phyloP scores from a whole-genome alignment of 2,797 vertebrate genomes.

The Acanthis flammea region DNA sequence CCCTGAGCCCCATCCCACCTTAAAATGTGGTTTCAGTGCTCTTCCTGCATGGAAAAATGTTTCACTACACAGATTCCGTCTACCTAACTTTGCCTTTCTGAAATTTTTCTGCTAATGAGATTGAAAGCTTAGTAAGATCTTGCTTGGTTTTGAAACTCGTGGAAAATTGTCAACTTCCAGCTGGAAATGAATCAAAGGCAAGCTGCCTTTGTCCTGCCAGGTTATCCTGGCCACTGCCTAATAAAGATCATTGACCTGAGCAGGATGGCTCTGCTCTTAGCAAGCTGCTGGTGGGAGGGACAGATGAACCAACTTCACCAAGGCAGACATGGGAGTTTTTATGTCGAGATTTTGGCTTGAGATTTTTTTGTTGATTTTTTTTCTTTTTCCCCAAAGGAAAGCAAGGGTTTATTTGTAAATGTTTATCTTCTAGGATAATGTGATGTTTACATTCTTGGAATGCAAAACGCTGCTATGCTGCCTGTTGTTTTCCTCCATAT shows the following conservation, averaged over 20 bases:
- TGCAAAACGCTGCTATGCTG: not conserved
- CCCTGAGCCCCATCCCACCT: too few species aligned
- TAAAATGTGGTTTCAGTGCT: not conserved
- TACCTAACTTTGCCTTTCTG: not conserved
- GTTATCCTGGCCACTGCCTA: not conserved
- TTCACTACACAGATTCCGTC: not conserved
- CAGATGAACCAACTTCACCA: not conserved
- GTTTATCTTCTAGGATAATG: conserved; percentile 7
- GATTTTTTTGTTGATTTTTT: not conserved
- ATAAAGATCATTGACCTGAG: not conserved
- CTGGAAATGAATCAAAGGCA: not conserved
- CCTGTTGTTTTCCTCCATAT: conserved; percentile 17
- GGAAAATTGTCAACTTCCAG: not conserved
- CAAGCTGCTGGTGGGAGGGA: not conserved
- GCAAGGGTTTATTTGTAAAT: conserved; percentile 1
- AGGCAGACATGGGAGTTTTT: accelerated
- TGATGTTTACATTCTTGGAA: conserved; percentile 1
- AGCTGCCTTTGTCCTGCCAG: not conserved
- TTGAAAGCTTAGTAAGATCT: not conserved
- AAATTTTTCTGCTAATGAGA: not conserved
- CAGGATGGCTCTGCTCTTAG: not conserved
- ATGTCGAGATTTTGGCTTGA: not conserved
- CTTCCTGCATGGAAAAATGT: not conserved
- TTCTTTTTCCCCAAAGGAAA: not conserved
- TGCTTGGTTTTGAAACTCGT: not conserved